Evolutionary conservation across 1,140 invertebrate species (phyloP).

Genomic region (Prorops nasuta): DNA sequence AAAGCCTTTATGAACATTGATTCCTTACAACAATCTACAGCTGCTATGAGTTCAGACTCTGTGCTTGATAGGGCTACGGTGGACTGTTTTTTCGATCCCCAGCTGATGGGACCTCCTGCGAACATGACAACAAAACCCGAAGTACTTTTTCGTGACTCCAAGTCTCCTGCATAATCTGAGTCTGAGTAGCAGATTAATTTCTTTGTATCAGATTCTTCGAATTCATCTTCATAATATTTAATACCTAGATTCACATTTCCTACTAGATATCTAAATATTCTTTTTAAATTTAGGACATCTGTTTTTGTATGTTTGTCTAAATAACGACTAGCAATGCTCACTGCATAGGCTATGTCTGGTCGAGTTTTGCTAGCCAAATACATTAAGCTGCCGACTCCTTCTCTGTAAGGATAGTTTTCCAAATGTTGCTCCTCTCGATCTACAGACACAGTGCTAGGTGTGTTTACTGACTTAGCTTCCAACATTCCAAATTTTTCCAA

Average conservation of each 20-base stretch:
- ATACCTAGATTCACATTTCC: neutral
- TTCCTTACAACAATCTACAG: slow-evolving; percentile 8
- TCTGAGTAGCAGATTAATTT: slow-evolving; percentile 23
- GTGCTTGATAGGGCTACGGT: slow-evolving; percentile 41
- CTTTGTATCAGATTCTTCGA: too few species aligned
- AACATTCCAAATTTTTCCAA: neutral
- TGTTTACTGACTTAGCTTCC: neutral
- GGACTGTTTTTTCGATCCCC: slow-evolving; percentile 38
- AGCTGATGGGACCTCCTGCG: slow-evolving; percentile 27
- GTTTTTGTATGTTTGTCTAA: neutral
- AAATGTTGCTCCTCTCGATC: neutral
- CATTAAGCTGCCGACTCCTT: slow-evolving; percentile 28
- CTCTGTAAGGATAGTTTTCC: slow-evolving; percentile 8
- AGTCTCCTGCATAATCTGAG: slow-evolving; percentile 24
- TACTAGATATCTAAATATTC: slow-evolving; percentile 24
- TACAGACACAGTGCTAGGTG: neutral
- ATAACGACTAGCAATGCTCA: slow-evolving; percentile 13
- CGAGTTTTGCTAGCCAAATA: slow-evolving; percentile 28
- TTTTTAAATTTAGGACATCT: neutral
- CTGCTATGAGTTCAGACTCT: slow-evolving; percentile 37
- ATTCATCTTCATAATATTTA: neutral
- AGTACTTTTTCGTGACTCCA: slow-evolving; percentile 23
- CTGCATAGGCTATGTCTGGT: slow-evolving; percentile 35
- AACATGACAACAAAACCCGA: slow-evolving; percentile 32
- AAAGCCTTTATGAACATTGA: slow-evolving; percentile 4